Conservation (phyloP, 2,888 invertebrate species). For the Caenorhabditis uteleia region DNA sequence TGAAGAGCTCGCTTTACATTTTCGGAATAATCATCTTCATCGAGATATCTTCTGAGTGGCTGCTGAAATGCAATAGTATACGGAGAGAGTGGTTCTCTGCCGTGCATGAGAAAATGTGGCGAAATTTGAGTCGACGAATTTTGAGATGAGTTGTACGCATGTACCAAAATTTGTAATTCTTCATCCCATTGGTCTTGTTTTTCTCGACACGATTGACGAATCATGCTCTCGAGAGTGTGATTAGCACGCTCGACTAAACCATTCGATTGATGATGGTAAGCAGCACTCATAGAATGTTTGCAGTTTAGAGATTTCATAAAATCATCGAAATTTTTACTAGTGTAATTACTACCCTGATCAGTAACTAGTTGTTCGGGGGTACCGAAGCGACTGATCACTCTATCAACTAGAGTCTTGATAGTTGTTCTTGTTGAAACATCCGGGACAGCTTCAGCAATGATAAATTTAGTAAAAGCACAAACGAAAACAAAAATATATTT, state of each 20-base stretch:
- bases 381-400: slow-evolving; percentile 8
- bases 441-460: slow-evolving; percentile 6
- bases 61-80: too few relatives aligned
- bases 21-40: too few relatives aligned
- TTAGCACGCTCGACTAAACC: slow-evolving; percentile 35
- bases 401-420: slow-evolving; percentile 1
- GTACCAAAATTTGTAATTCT: slow-evolving; percentile 12
- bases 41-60: too few relatives aligned
- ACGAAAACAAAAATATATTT: slow-evolving; percentile 9
- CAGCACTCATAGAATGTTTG: slow-evolving; percentile 2
- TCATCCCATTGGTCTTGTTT: slow-evolving; percentile 28
- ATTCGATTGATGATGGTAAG: slow-evolving; percentile 37
- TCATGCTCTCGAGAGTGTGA: slow-evolving; percentile 23
- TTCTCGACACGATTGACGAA: slow-evolving; percentile 5
- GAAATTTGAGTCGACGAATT: slow-evolving; percentile 15
- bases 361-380: slow-evolving; percentile 6
- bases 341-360: slow-evolving; percentile 16
- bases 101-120: too few relatives aligned
- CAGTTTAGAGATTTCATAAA: background rate
- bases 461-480: slow-evolving; percentile 21
- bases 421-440: slow-evolving; percentile 1
- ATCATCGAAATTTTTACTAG: slow-evolving; percentile 1
- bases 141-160: slow-evolving; percentile 22
- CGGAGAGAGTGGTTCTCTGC: too few relatives aligned
- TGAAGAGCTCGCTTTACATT: too few relatives aligned